Conservation (phyloP, 2,888 invertebrate genomes). For the Arrhopalites spinosus region DNA sequence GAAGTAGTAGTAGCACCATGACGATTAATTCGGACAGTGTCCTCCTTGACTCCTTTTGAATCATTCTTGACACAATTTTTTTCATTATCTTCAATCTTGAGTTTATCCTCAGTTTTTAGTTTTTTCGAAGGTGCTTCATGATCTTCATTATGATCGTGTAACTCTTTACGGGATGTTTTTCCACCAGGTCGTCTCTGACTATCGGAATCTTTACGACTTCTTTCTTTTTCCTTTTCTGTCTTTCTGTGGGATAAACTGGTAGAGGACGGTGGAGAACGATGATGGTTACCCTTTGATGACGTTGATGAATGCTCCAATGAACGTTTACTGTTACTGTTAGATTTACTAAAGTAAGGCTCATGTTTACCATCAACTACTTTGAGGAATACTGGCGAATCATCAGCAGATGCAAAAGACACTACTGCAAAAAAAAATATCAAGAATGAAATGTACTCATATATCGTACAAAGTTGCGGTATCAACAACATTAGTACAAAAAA, state of each 20-base stretch:
- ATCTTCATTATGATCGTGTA: neutral
- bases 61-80: neutral
- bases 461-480: too few relatives aligned
- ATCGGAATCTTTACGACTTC: neutral
- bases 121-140: neutral
- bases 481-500: too few relatives aligned
- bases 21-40: neutral
- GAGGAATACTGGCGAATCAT: neutral
- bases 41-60: neutral
- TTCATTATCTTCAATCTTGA: neutral
- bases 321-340: slow-evolving; percentile 1
- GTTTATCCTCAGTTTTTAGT: slow-evolving; percentile 6
- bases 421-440: too few relatives aligned
- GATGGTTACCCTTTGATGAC: neutral
- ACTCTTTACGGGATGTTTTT: slow-evolving; percentile 8
- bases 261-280: neutral
- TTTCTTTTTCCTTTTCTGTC: neutral
- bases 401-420: slow-evolving; percentile 28
- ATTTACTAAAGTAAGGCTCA: neutral
- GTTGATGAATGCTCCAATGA: neutral
- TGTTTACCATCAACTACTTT: too few relatives aligned
- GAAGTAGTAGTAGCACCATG: neutral
- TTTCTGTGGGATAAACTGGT: neutral
- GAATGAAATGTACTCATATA: too few relatives aligned
- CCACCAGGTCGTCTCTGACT: neutral